Base-by-base conservation (phyloP, 2,888 invertebrate species). In the Megaustenia siamemsis region DNA sequence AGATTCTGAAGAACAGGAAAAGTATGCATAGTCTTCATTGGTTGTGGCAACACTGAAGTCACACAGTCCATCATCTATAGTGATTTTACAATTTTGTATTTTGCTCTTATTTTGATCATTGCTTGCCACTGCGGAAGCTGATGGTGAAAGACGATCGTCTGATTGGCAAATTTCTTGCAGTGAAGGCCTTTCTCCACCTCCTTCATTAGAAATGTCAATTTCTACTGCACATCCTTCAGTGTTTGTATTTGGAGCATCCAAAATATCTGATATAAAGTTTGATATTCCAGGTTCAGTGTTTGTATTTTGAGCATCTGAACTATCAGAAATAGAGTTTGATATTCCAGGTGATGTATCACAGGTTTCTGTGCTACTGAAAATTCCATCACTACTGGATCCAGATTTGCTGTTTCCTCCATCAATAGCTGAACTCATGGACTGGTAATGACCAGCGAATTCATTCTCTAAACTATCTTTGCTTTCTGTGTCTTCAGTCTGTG, bases 1-100 rank as follows among this genome's bases (percentile, higher is more conserved):
- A 35, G 84, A 80, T 40, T 56, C 43, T 32, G 84, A 84, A 8
- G 84, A 80, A 49, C 84, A 84, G 8, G 84, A 84, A 56, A 84
- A 84, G 43, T 84, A 84, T 32, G 84, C 80, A 43, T 53, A 63
- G 73, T 84, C 84, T 38, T 84, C 84, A 60, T 49, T 49, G 28
- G 80, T 81, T 81, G 80, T 68, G 12, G 69, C 38, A 1, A 68
- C 32, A 32, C 69, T 81, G 35, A 71, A 43, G 12, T 68, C 69
- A 2, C 32, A 69, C 32, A 2, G 35, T 35, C 35, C 35, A 35
- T 81, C 80, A 69, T 68, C 69, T 49, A 69, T 5, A 0, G n/a
- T 32, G 3, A 77, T n/a, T 77, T 4, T 56, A 38, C 56, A 60
- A 60, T 77, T 35, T 38, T 77, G 56, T 38, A 38, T 8, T 56